These are phyloP conservation scores for Gavialis gangeticus DNA, from an alignment of 2,113 vertebrate genomes.

Conservation along the genomic window DNA sequence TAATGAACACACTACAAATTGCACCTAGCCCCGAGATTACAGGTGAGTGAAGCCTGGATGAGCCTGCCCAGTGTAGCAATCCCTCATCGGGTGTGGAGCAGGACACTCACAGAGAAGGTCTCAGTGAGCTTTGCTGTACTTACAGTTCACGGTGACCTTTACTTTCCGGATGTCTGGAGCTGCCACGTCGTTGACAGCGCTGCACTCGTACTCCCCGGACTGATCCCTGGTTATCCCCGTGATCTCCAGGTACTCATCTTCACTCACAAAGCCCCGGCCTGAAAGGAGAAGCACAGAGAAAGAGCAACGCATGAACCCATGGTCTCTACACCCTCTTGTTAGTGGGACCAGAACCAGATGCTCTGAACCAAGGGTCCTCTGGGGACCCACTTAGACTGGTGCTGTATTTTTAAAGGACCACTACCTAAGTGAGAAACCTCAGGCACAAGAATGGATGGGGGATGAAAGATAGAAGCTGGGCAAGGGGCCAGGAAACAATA, in stretches of 20 bases:
- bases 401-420: not conserved
- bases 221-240: conserved; percentile 92
- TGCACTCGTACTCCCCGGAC: conserved; percentile 96
- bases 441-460: too few relatives aligned
- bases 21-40: too few relatives aligned
- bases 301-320: not conserved
- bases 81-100: too few relatives aligned
- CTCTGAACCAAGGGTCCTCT: not conserved
- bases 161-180: conserved; percentile 89
- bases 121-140: conserved; percentile 58
- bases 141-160: conserved; percentile 95
- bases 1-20: too few relatives aligned
- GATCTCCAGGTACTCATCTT: conserved; percentile 95
- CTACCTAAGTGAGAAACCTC: not conserved
- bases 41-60: too few relatives aligned
- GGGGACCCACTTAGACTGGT: not conserved
- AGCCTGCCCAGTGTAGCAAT: too few relatives aligned
- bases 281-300: not conserved
- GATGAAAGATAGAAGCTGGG: not conserved
- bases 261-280: conserved; percentile 90
- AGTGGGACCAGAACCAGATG: not conserved
- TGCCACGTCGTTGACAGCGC: conserved; percentile 92
- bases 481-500: not conserved
- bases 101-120: too few relatives aligned
- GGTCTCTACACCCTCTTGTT: not conserved